phyloP scores from a whole-genome alignment of 2,797 vertebrate species.

The Orientallactaga sibirica region DNA sequence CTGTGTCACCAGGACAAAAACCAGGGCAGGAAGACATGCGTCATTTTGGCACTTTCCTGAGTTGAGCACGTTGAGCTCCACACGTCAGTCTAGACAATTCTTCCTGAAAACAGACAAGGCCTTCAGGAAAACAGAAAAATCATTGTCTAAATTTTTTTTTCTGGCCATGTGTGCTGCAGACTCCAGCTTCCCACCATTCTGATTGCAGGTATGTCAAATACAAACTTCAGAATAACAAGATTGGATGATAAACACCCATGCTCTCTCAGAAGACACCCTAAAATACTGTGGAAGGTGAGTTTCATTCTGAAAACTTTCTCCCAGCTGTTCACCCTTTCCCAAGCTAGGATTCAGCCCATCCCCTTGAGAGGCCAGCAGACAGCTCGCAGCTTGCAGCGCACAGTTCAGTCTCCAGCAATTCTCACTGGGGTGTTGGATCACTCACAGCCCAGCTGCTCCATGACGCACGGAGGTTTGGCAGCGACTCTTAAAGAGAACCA shows the following conservation, averaged over 20 bases:
- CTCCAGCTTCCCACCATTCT: fast-evolving
- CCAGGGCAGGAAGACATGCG: background rate
- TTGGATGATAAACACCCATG: fast-evolving
- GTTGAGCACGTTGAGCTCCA: no score
- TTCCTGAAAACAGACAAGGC: background rate
- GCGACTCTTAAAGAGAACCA: fast-evolving
- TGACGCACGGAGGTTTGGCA: conserved; percentile 39
- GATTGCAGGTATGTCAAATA: background rate
- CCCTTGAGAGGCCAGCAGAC: background rate
- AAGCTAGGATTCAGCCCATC: background rate
- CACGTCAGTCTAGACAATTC: fast-evolving
- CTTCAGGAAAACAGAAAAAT: background rate
- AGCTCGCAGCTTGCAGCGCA: background rate
- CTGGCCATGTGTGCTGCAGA: background rate
- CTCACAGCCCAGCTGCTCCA: background rate
- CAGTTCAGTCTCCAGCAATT: background rate
- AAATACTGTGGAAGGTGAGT: fast-evolving
- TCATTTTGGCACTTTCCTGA: background rate
- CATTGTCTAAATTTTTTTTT: no score
- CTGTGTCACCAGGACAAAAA: background rate
- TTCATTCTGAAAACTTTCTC: fast-evolving
- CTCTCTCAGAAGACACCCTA: fast-evolving
- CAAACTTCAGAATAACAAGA: fast-evolving
- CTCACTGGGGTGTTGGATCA: background rate
- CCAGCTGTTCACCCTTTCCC: fast-evolving